These are phyloP conservation scores for Pachliopta kotzebuea DNA, from an alignment of 2,888 invertebrate genomes.

Conservation along the genomic window DNA sequence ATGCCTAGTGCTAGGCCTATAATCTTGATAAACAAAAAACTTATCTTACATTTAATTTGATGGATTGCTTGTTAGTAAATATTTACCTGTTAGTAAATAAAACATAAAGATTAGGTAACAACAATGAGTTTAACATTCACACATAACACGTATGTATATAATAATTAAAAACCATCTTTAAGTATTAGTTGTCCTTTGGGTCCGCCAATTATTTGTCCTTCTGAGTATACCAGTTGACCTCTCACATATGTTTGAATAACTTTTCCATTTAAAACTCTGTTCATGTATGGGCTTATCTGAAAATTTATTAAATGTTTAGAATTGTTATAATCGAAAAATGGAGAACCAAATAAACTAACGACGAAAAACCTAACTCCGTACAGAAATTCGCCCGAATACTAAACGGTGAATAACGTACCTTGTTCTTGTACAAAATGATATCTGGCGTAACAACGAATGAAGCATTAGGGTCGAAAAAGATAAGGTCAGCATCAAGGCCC, in stretches of 20 bases:
- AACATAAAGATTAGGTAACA: conserved; percentile 17
- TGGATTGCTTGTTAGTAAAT: neutral
- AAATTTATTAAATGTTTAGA: conserved; percentile 33
- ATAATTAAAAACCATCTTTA: conserved; percentile 31
- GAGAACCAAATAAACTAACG: too few relatives aligned
- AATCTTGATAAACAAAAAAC: too few relatives aligned
- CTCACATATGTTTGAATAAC: conserved; percentile 84
- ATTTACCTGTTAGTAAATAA: conserved; percentile 21
- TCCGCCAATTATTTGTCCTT: conserved; percentile 56
- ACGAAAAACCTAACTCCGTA: too few relatives aligned
- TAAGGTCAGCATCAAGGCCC: conserved; percentile 86
- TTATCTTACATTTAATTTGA: too few relatives aligned
- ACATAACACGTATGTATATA: conserved; percentile 22
- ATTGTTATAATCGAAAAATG: too few relatives aligned
- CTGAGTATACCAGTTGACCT: conserved; percentile 81
- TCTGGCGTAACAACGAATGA: conserved; percentile 78
- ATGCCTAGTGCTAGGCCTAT: too few relatives aligned
- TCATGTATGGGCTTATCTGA: conserved; percentile 84
- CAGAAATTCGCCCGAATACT: too few relatives aligned
- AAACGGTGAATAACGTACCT: conserved; percentile 63
- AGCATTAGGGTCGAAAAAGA: conserved; percentile 85
- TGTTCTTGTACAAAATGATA: conserved; percentile 83
- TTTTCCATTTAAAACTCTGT: conserved; percentile 81
- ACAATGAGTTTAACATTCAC: conserved; percentile 26
- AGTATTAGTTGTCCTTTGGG: conserved; percentile 73